A percentile compares a stretch with the other conserved stretches of the same genome.
Evolutionary conservation across 2,888 invertebrate genomes (phyloP).

Genomic region (Pollenia labialis): DNA sequence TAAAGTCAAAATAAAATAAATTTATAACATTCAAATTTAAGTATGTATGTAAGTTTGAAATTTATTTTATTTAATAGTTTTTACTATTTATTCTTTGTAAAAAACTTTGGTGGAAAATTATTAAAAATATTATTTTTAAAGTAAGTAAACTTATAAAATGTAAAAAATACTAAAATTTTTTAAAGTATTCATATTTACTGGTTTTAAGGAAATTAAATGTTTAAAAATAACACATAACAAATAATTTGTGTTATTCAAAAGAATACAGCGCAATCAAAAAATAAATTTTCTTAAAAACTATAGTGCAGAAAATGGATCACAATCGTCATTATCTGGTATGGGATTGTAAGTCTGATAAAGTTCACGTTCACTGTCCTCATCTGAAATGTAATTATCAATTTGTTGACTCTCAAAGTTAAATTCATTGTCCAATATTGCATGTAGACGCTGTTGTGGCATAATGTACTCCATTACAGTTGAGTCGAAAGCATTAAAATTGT

Average conservation of each 20-base stretch:
- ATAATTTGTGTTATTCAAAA: not conserved
- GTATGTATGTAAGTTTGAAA: too few relatives aligned
- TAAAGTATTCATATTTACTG: not conserved
- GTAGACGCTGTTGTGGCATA: slow-evolving; percentile 72
- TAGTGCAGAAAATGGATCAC: slow-evolving; percentile 71
- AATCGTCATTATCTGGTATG: slow-evolving; percentile 72
- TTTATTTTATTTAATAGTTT: too few relatives aligned
- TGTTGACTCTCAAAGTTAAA: not conserved
- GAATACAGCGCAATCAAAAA: not conserved
- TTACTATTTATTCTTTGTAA: too few relatives aligned
- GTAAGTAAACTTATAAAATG: too few relatives aligned
- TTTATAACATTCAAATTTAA: too few relatives aligned
- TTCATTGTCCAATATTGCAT: slow-evolving; percentile 64
- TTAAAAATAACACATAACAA: slow-evolving; percentile 4
- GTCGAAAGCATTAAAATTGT: slow-evolving; percentile 76
- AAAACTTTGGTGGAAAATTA: too few relatives aligned
- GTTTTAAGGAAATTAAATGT: not conserved
- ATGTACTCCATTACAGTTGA: slow-evolving; percentile 72
- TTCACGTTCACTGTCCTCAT: slow-evolving; percentile 70
- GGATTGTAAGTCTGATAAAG: slow-evolving; percentile 74
- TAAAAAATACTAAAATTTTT: not conserved
- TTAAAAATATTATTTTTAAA: too few relatives aligned
- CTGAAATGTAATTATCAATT: slow-evolving; percentile 51
- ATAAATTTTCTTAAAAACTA: not conserved
- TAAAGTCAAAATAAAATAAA: too few relatives aligned